Evolutionary conservation across 1,140 invertebrate genomes (phyloP).

Genomic region (Anadara kagoshimensis): DNA sequence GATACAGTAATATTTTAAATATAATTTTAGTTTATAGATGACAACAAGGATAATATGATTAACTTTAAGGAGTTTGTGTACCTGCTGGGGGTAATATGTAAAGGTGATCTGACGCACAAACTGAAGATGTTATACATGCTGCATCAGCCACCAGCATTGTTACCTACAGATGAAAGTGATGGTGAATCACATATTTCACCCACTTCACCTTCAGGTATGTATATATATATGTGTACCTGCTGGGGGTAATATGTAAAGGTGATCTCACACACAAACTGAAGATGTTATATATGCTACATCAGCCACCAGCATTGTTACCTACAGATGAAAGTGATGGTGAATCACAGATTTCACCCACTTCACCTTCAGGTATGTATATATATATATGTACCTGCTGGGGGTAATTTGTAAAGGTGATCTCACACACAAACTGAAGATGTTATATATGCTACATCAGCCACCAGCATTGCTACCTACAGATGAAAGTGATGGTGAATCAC

Average conservation of each 20-base stretch:
- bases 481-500: background rate
- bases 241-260: slow-evolving; percentile 84
- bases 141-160: slow-evolving; percentile 85
- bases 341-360: slow-evolving; percentile 33
- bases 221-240: slow-evolving; percentile 66
- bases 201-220: slow-evolving; percentile 57
- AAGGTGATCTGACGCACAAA: slow-evolving; percentile 83
- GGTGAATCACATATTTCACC: slow-evolving; percentile 20
- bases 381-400: slow-evolving; percentile 76
- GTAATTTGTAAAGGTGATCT: slow-evolving; percentile 85
- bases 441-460: slow-evolving; percentile 92
- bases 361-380: slow-evolving; percentile 60
- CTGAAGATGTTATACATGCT: slow-evolving; percentile 89
- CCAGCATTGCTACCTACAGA: slow-evolving; percentile 73
- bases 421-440: slow-evolving; percentile 84
- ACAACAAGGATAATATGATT: slow-evolving; percentile 85
- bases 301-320: slow-evolving; percentile 80
- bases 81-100: slow-evolving; percentile 82
- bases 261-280: slow-evolving; percentile 85
- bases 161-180: slow-evolving; percentile 16
- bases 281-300: slow-evolving; percentile 90
- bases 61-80: slow-evolving; percentile 82
- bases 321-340: slow-evolving; percentile 13
- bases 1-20: too few relatives aligned
- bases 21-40: slow-evolving; percentile 85